Evolutionary conservation across 1,140 invertebrate genomes (phyloP), one percentile per base, ranked within the genome.

Genomic region (Nebria ingens): DNA sequence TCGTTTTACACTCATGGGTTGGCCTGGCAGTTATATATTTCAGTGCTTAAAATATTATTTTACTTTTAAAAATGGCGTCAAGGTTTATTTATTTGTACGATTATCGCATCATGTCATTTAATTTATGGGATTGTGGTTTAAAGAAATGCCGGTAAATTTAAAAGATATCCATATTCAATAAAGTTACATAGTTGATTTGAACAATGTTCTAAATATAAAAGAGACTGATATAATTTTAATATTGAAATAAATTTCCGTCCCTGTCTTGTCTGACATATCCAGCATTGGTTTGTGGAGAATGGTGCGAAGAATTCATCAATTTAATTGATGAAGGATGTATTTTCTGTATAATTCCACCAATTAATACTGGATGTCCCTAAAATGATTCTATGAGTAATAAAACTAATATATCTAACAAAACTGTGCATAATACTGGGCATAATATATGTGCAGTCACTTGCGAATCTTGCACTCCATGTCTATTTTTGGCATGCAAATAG

Each of bases 251-350:
- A 25, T 76, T 79, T 58, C 81, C 81, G 60, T 81, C 80, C 9
- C 76, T 76, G 4, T 78, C 73, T 63, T 84, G 79, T 60, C 82
- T 73, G 23, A 79, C 81, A 65, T 79, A 84, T 12, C 82, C 82
- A 55, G 80, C 80, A 63, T 82, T 82, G 1, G 80, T 81, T 64
- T 82, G 73, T 23, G 81, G 79, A 1, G 78, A 79, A 65, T 83
- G 82, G 21, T 80, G 79, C 2, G 79, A 79, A 1, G 80, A 82
- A 60, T 81, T 82, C 71, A 83, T 82, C 1, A 84, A 65, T 63
- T 83, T 82, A 11, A 83, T 74, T 56, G 76, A 78, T 62, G 77
- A 76, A 1, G 77, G 80, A 55, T 80, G 79, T 1, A 69, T 69
- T 40, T 74, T 73, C 50, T 82, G 78, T 15, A 64, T 74, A 23